Percentiles rank a stretch among this genome's conserved stretches.
Evolutionary conservation across 2,797 vertebrate genomes (phyloP).

Genomic region (Semotilus atromaculatus): DNA sequence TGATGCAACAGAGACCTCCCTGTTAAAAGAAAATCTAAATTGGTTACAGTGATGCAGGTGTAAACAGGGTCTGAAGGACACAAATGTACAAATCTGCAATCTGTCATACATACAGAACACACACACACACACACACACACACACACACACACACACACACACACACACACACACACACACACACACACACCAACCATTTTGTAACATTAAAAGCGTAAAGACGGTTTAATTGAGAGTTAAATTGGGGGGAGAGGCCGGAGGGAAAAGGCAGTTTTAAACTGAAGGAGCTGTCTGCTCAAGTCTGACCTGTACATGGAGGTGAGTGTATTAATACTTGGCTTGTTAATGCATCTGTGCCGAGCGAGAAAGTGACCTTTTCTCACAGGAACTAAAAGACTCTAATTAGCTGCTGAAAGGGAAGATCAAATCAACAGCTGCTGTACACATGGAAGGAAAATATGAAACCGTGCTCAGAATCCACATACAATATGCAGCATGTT

Average conservation of each 20-base stretch:
- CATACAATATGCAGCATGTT: background rate
- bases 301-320: constrained; percentile 43
- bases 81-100: background rate
- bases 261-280: constrained; percentile 34
- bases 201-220: constrained; percentile 29
- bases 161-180: background rate
- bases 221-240: constrained; percentile 45
- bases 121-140: constrained; percentile 17
- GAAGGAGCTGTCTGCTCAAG: constrained; percentile 26
- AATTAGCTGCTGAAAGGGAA: constrained; percentile 60
- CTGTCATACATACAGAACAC: background rate
- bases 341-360: constrained; percentile 54
- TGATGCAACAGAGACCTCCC: background rate
- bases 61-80: constrained; percentile 4
- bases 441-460: constrained; percentile 39
- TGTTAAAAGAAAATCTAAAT: background rate
- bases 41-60: background rate
- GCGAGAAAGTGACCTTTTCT: constrained; percentile 58
- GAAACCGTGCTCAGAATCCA: constrained; percentile 22
- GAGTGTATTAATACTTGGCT: constrained; percentile 55
- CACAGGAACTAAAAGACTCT: constrained; percentile 57
- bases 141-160: too few relatives aligned
- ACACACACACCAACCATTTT: constrained; percentile 25
- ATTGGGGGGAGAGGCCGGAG: constrained; percentile 57
- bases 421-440: constrained; percentile 46